Percentiles rank a stretch among this genome's conserved stretches.
phyloP scores from a whole-genome alignment of 2,797 vertebrate genomes.

The Hemitrygon akajei region DNA sequence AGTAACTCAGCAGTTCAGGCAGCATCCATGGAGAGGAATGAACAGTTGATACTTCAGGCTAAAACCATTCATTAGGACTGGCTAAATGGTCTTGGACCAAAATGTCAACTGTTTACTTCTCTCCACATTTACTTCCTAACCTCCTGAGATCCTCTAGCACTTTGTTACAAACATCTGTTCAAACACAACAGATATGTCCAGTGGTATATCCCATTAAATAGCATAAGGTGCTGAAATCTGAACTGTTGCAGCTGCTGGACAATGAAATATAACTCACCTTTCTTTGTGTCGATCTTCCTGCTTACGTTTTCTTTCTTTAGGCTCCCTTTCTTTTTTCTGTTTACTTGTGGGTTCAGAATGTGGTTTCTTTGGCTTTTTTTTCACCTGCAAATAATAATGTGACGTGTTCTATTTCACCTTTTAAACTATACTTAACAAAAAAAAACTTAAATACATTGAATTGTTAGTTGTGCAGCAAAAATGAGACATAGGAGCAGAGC shows the following conservation, averaged over 20 bases:
- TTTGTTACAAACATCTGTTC: too few relatives aligned
- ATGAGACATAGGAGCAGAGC: background rate
- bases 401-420: background rate
- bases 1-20: too few relatives aligned
- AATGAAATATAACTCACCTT: constrained; percentile 57
- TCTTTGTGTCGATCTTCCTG: constrained; percentile 74
- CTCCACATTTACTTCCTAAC: too few relatives aligned
- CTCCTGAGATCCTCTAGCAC: too few relatives aligned
- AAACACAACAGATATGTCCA: too few relatives aligned
- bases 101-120: too few relatives aligned
- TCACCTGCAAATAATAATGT: constrained; percentile 56
- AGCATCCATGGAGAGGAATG: too few relatives aligned
- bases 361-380: constrained; percentile 67
- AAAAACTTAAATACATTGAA: background rate
- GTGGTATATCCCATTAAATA: too few relatives aligned
- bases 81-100: too few relatives aligned
- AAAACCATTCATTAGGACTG: too few relatives aligned
- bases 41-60: too few relatives aligned
- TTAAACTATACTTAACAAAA: background rate
- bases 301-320: constrained; percentile 68
- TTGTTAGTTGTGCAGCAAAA: background rate
- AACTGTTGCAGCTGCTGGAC: fast-evolving
- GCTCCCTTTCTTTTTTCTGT: constrained; percentile 68
- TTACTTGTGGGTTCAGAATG: constrained; percentile 61
- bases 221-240: fast-evolving